These are phyloP conservation scores for Cichladusa arquata DNA, from an alignment of 2,113 vertebrate genomes.

Conservation along the genomic window DNA sequence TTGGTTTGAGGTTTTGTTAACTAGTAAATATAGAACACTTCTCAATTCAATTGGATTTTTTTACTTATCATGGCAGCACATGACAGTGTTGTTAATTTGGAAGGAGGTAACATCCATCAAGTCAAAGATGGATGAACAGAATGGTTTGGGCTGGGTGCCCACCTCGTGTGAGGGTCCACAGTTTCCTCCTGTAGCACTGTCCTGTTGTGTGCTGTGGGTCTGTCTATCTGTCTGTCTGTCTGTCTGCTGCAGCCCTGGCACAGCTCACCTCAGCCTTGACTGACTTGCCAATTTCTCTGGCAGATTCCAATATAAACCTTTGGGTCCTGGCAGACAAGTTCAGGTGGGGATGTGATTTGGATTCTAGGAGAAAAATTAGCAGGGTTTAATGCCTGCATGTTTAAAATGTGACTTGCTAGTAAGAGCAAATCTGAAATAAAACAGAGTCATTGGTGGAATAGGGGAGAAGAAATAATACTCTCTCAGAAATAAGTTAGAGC, in stretches of 20 bases:
- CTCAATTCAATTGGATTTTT: background rate
- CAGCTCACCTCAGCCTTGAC: background rate
- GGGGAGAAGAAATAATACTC: background rate
- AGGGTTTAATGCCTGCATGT: background rate
- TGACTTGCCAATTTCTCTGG: background rate
- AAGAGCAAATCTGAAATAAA: background rate
- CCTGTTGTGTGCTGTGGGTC: background rate
- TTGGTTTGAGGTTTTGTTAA: rapidly evolving
- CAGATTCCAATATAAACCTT: background rate
- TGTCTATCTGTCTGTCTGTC: background rate
- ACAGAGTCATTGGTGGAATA: background rate
- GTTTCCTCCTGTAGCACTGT: rapidly evolving
- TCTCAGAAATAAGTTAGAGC: background rate
- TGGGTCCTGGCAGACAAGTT: background rate
- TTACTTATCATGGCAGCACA: background rate
- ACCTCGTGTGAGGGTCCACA: rapidly evolving
- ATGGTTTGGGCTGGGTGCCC: background rate
- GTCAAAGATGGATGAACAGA: background rate
- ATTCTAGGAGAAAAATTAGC: background rate
- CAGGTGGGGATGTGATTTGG: background rate
- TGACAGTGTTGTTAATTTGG: background rate
- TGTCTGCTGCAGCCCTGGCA: background rate
- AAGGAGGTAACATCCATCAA: background rate
- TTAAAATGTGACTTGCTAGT: background rate
- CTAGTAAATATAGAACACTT: background rate